Percentiles rank a stretch among this genome's conserved stretches.
phyloP scores from a whole-genome alignment of 2,888 invertebrate genomes.

The Cyrtodaria siliqua region DNA sequence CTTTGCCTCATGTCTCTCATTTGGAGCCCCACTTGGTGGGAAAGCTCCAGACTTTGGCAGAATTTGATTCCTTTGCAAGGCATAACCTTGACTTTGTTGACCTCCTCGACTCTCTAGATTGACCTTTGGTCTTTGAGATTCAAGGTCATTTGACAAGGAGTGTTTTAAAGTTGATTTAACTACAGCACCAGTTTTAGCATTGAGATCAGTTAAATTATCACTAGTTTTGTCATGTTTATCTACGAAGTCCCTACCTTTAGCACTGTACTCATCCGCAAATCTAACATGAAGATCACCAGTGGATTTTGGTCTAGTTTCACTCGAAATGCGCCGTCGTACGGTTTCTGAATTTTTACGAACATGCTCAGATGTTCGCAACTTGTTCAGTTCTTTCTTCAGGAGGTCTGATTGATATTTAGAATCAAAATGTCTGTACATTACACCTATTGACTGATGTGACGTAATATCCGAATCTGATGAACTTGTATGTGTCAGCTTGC shows the following conservation, averaged over 20 bases:
- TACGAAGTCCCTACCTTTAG: not conserved
- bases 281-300: slow-evolving; percentile 12
- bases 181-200: slow-evolving; percentile 15
- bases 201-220: slow-evolving; percentile 24
- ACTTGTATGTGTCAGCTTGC: too few relatives aligned
- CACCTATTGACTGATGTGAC: not conserved
- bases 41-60: not conserved
- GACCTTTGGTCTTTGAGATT: slow-evolving; percentile 2
- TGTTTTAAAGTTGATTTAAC: slow-evolving; percentile 22
- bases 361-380: slow-evolving; percentile 51
- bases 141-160: slow-evolving; percentile 29
- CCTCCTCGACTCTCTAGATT: not conserved
- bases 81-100: too few relatives aligned
- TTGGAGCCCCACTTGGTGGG: slow-evolving; percentile 40
- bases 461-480: too few relatives aligned
- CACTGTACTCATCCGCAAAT: slow-evolving; percentile 15
- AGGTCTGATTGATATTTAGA: slow-evolving; percentile 43
- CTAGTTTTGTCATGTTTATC: not conserved
- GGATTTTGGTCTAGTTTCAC: slow-evolving; percentile 3
- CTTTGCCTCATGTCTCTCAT: not conserved
- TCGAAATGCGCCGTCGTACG: slow-evolving; percentile 43
- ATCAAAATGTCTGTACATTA: slow-evolving; percentile 53
- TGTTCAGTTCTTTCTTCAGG: slow-evolving; percentile 47
- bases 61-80: too few relatives aligned
- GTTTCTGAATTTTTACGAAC: slow-evolving; percentile 53